Evolutionary conservation across 2,113 vertebrate genomes (phyloP).

Genomic region (Lycocorax pyrrhopterus): DNA sequence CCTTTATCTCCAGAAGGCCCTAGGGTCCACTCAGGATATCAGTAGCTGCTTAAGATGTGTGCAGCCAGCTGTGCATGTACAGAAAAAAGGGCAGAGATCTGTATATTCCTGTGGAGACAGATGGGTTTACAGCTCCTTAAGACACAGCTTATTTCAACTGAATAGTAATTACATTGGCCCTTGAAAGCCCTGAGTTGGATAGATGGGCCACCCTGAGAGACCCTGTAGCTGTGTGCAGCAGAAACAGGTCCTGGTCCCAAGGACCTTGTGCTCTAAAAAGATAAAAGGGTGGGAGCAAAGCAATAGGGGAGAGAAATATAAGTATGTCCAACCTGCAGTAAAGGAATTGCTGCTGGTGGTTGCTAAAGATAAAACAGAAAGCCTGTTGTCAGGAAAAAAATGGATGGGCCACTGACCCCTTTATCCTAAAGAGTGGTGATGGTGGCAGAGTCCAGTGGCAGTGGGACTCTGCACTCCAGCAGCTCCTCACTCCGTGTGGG

Average conservation of each 20-base stretch:
- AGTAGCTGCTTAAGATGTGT: neutral
- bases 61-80: neutral
- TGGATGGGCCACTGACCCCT: neutral
- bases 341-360: neutral
- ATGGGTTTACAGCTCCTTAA: neutral
- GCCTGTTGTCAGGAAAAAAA: neutral
- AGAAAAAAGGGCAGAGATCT: neutral
- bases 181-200: neutral
- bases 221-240: neutral
- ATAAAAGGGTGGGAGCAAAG: neutral
- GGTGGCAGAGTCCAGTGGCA: neutral
- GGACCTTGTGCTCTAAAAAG: neutral
- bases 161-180: neutral
- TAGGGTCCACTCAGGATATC: neutral
- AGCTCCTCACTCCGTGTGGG: neutral
- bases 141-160: neutral
- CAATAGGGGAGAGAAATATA: neutral
- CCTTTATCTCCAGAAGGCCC: neutral
- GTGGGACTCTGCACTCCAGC: neutral
- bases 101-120: neutral
- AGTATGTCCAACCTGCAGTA: neutral
- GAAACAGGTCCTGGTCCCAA: neutral
- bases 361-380: neutral
- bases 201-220: neutral
- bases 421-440: neutral